Evolutionary conservation across 2,888 invertebrate genomes (phyloP).

Genomic region (Drosophila phalerata): DNA sequence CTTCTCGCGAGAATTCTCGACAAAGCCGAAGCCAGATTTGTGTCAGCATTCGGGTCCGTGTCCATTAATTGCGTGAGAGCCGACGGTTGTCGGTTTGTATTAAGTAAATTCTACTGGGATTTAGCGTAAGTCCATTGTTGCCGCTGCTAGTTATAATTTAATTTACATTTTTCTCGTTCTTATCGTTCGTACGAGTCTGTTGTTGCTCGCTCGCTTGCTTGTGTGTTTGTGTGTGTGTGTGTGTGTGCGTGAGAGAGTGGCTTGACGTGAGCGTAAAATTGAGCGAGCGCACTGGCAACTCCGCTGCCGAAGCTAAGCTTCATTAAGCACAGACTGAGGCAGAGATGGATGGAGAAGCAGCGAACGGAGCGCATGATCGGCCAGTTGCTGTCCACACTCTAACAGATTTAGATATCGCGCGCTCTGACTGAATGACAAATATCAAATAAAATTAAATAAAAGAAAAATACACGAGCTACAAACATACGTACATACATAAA

Average conservation of each 20-base stretch:
- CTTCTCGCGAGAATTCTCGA: constrained; percentile 46
- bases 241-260: constrained; percentile 13
- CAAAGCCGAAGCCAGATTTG: constrained; percentile 54
- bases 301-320: constrained; percentile 71
- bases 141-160: constrained; percentile 71
- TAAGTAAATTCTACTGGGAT: constrained; percentile 53
- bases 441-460: constrained; percentile 35
- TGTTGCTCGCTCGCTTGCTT: neutral
- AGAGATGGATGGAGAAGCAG: constrained; percentile 56
- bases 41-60: constrained; percentile 47
- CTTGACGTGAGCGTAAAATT: constrained; percentile 38
- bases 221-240: neutral
- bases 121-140: constrained; percentile 67
- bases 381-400: constrained; percentile 77
- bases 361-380: constrained; percentile 58
- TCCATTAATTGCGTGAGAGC: constrained; percentile 73
- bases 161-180: constrained; percentile 70
- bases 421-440: constrained; percentile 47
- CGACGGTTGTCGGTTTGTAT: constrained; percentile 39
- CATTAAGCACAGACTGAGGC: constrained; percentile 60
- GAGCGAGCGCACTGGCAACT: constrained; percentile 63
- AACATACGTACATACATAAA: constrained; percentile 18
- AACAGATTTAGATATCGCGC: constrained; percentile 77
- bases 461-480: constrained; percentile 46
- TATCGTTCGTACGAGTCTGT: constrained; percentile 17